Conservation (phyloP, 2,797 vertebrate genomes). For the Aratinga solstitialis region DNA sequence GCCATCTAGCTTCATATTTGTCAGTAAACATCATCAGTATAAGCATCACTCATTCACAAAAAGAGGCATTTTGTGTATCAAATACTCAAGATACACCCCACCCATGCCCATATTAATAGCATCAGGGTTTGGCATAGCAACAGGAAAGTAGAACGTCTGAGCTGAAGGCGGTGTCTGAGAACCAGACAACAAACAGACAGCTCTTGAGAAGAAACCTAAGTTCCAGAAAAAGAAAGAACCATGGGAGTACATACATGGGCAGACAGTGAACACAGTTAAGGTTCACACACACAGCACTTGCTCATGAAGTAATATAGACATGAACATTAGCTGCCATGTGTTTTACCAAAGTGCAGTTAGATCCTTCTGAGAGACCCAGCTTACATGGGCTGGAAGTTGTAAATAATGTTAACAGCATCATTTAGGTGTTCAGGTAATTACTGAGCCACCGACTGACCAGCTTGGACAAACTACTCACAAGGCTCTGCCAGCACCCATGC, state of each 20-base stretch:
- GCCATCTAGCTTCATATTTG: background rate
- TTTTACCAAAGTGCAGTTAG: background rate
- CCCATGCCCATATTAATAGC: background rate
- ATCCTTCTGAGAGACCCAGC: background rate
- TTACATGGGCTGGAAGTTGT: background rate
- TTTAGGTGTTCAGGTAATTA: background rate
- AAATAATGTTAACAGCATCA: rapidly evolving
- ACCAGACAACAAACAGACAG: background rate
- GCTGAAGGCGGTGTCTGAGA: background rate
- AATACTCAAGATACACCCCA: background rate
- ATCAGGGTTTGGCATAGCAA: background rate
- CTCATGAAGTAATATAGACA: background rate
- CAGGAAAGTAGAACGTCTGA: background rate
- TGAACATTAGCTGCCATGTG: background rate
- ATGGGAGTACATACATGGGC: background rate
- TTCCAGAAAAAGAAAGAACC: background rate
- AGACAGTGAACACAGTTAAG: background rate
- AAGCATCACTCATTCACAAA: background rate
- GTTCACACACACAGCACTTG: background rate
- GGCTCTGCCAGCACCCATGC: background rate
- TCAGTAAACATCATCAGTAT: background rate
- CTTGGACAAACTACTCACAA: background rate
- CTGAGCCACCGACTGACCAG: background rate
- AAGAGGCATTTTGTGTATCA: background rate
- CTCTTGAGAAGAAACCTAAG: background rate